Evolutionary conservation across 2,888 invertebrate genomes (phyloP).

Genomic region (Melinaea marsaeus): DNA sequence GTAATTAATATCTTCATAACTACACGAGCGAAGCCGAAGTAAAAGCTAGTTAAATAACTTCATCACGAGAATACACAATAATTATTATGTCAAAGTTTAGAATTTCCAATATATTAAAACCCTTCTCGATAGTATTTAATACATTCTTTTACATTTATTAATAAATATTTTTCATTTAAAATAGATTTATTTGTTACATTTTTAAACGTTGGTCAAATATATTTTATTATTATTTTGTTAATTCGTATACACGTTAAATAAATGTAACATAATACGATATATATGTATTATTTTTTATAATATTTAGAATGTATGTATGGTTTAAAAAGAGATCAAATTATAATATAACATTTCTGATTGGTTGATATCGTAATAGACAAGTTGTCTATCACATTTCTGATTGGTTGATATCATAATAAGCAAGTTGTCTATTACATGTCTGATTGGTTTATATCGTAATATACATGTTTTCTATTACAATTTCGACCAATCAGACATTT

Average conservation of each 20-base stretch:
- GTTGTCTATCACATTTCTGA: not conserved
- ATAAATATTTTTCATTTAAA: not conserved
- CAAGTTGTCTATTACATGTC: not conserved
- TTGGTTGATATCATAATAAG: no score
- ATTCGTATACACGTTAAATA: constrained; percentile 2
- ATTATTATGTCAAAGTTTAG: no score
- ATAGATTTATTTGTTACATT: not conserved
- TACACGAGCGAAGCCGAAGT: no score
- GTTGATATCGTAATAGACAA: no score
- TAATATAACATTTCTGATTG: not conserved
- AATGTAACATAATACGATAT: not conserved
- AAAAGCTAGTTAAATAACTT: no score
- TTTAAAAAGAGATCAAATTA: not conserved
- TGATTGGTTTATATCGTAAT: no score
- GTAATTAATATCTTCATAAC: no score
- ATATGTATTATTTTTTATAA: not conserved
- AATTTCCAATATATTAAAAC: no score
- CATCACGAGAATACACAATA: no score
- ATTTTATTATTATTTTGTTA: not conserved
- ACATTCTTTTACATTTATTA: not conserved
- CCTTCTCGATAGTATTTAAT: not conserved
- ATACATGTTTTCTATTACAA: no score
- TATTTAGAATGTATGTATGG: not conserved
- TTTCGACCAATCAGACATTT: no score
- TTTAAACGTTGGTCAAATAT: constrained; percentile 1